Evolutionary conservation across 2,888 invertebrate species (phyloP).

Genomic region (Lymantria dispar): DNA sequence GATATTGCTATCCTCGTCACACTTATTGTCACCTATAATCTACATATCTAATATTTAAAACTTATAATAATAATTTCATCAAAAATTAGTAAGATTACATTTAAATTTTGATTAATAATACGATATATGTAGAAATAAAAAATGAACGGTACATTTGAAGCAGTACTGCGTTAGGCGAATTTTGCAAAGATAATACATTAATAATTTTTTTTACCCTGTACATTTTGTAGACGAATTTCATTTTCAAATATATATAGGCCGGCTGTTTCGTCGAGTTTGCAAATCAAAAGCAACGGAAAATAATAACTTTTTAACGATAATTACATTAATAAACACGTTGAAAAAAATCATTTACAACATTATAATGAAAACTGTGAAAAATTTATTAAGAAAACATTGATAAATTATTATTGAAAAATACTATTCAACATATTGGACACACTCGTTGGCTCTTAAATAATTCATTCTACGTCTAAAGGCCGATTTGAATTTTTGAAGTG

Average conservation of each 20-base stretch:
- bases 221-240: constrained; percentile 42
- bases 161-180: constrained; percentile 32
- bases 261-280: constrained; percentile 2
- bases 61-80: constrained; percentile 24
- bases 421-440: neutral
- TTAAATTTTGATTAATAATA: constrained; percentile 15
- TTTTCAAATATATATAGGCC: constrained; percentile 20
- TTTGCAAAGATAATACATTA: constrained; percentile 35
- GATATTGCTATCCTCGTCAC: constrained; percentile 22
- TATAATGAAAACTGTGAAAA: neutral
- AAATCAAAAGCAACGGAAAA: constrained; percentile 5
- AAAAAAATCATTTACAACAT: neutral
- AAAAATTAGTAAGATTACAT: constrained; percentile 29
- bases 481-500: no score
- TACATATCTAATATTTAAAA: constrained; percentile 25
- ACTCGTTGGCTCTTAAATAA: no score
- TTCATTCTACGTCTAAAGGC: no score
- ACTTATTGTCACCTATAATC: constrained; percentile 16
- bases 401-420: neutral
- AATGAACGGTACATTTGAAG: constrained; percentile 21
- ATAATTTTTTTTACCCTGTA: constrained; percentile 71
- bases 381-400: neutral
- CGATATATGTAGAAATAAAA: constrained; percentile 7
- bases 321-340: no score
- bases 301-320: neutral